These are phyloP conservation scores for Alviniconcha strummeri DNA, from an alignment of 2,888 invertebrate species.

Conservation along the genomic window DNA sequence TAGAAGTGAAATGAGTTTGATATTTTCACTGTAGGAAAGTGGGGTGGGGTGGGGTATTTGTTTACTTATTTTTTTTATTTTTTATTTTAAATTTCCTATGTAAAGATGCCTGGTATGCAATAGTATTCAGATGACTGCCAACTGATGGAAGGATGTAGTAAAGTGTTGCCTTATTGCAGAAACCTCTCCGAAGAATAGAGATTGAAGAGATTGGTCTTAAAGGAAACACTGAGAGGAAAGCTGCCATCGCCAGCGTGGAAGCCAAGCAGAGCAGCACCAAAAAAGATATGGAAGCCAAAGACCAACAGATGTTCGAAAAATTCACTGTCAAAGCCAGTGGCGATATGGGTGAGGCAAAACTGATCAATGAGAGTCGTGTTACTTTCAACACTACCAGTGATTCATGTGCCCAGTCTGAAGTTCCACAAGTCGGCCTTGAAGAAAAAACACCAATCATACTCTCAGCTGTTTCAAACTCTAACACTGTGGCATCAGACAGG, in stretches of 20 bases:
- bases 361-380: background rate
- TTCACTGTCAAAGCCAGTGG: slow-evolving; percentile 43
- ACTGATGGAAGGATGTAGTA: background rate
- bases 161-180: slow-evolving; percentile 47
- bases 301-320: slow-evolving; percentile 54
- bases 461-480: too few species aligned
- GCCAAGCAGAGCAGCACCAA: slow-evolving; percentile 34
- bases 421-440: too few species aligned
- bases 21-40: too few species aligned
- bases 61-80: too few species aligned
- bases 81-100: too few species aligned
- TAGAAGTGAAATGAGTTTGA: too few species aligned
- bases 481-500: too few species aligned
- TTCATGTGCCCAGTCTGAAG: too few species aligned
- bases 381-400: background rate
- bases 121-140: too few species aligned
- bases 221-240: slow-evolving; percentile 38
- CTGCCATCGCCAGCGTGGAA: slow-evolving; percentile 25
- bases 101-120: too few species aligned
- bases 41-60: too few species aligned
- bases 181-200: slow-evolving; percentile 60
- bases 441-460: too few species aligned
- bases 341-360: background rate
- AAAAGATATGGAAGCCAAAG: slow-evolving; percentile 49
- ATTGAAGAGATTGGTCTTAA: slow-evolving; percentile 69